Percentiles rank a stretch among this genome's conserved stretches.
These are phyloP conservation scores for Bimastos eiseni DNA, from an alignment of 2,888 invertebrate species.

Conservation along the genomic window DNA sequence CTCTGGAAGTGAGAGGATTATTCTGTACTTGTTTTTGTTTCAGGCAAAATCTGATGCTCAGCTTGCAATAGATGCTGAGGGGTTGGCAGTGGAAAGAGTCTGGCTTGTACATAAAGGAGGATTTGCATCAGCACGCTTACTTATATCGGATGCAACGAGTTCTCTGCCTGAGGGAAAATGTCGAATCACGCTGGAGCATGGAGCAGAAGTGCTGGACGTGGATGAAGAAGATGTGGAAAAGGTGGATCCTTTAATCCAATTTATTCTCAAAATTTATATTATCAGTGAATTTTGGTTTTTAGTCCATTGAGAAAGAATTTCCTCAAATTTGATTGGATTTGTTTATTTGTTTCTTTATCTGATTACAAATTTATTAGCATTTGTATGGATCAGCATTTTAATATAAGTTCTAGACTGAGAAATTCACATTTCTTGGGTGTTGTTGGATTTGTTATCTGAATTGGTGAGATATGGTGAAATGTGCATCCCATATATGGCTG, in stretches of 20 bases:
- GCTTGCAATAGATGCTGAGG: constrained; percentile 70
- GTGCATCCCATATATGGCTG: neutral
- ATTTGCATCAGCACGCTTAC: constrained; percentile 64
- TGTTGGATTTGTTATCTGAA: neutral
- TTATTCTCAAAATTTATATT: neutral
- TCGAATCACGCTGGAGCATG: constrained; percentile 76
- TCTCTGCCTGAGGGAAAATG: constrained; percentile 66
- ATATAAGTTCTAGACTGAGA: neutral
- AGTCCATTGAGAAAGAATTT: neutral
- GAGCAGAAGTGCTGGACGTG: constrained; percentile 77
- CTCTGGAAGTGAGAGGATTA: no score
- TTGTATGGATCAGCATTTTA: neutral
- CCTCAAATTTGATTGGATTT: neutral
- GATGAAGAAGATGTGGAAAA: constrained; percentile 96
- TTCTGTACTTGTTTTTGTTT: neutral
- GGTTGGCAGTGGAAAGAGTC: constrained; percentile 75
- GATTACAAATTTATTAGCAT: neutral
- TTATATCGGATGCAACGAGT: constrained; percentile 66
- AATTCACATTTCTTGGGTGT: neutral
- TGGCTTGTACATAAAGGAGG: constrained; percentile 94
- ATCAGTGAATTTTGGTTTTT: neutral
- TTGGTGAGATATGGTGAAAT: neutral
- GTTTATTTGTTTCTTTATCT: neutral
- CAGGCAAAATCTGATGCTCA: constrained; percentile 75
- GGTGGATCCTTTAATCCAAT: constrained; percentile 63